Percentiles rank a stretch among this genome's conserved stretches.
These are phyloP conservation scores for Papilio protenor DNA, from an alignment of 2,888 invertebrate genomes.

Conservation along the genomic window DNA sequence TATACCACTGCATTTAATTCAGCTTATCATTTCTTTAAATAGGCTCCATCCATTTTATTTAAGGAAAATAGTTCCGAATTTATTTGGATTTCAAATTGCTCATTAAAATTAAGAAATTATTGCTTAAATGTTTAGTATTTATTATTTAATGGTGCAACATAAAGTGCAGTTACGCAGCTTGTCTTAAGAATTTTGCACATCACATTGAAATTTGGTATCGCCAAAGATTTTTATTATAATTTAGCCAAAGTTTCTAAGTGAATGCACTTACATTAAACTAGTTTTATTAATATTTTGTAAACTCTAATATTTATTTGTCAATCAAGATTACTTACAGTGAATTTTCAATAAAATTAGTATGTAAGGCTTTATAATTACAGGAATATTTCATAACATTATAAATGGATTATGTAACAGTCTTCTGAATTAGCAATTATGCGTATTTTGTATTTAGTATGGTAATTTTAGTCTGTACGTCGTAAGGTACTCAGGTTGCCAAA, in stretches of 20 bases:
- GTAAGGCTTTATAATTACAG: conserved; percentile 24
- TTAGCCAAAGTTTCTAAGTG: conserved; percentile 41
- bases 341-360: neutral
- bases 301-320: conserved; percentile 13
- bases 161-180: conserved; percentile 11
- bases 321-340: conserved; percentile 5
- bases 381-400: conserved; percentile 4
- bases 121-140: conserved; percentile 28
- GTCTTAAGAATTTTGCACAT: conserved; percentile 32
- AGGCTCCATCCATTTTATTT: conserved; percentile 23
- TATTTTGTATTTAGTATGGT: conserved; percentile 5
- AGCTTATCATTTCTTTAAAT: neutral
- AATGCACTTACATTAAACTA: conserved; percentile 24
- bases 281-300: conserved; percentile 25
- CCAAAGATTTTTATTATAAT: conserved; percentile 43
- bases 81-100: conserved; percentile 29
- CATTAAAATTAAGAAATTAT: conserved; percentile 19
- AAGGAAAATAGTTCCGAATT: conserved; percentile 16
- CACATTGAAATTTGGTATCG: conserved; percentile 39
- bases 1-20: too few species aligned
- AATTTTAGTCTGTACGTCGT: conserved; percentile 44
- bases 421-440: conserved; percentile 13
- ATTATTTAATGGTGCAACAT: conserved; percentile 15
- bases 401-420: conserved; percentile 19
- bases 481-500: conserved; percentile 59